These are phyloP conservation scores for Luperina nickerlii DNA, from an alignment of 2,888 invertebrate genomes.

Conservation along the genomic window DNA sequence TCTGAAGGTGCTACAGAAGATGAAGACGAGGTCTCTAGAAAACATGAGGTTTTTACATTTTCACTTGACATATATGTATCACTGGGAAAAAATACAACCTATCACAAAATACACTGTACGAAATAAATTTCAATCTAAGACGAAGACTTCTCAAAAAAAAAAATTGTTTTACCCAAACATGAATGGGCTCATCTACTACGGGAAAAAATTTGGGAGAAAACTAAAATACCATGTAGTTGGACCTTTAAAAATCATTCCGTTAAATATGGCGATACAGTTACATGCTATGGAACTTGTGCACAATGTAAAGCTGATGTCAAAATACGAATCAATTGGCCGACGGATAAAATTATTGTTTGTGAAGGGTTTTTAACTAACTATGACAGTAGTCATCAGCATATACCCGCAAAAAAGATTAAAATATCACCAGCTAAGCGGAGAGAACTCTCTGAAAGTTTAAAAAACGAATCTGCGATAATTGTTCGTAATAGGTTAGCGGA, in stretches of 20 bases:
- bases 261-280: conserved; percentile 4
- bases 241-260: background rate
- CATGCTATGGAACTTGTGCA: background rate
- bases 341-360: conserved; percentile 6
- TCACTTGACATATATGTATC: background rate
- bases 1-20: background rate
- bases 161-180: conserved; percentile 6
- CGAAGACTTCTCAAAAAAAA: conserved; percentile 4
- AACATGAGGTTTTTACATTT: background rate
- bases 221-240: conserved; percentile 3
- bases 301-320: conserved; percentile 1
- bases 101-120: background rate
- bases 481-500: conserved; percentile 1
- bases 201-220: background rate
- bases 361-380: background rate
- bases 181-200: conserved; percentile 7
- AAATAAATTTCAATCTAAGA: background rate
- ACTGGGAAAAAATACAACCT: background rate
- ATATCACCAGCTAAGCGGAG: conserved; percentile 3
- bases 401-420: background rate
- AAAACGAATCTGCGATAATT: conserved; percentile 1
- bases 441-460: background rate
- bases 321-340: conserved; percentile 2
- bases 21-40: background rate
- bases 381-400: conserved; percentile 2